Conservation (phyloP, 2,888 invertebrate species). For the Congeria kusceri region DNA sequence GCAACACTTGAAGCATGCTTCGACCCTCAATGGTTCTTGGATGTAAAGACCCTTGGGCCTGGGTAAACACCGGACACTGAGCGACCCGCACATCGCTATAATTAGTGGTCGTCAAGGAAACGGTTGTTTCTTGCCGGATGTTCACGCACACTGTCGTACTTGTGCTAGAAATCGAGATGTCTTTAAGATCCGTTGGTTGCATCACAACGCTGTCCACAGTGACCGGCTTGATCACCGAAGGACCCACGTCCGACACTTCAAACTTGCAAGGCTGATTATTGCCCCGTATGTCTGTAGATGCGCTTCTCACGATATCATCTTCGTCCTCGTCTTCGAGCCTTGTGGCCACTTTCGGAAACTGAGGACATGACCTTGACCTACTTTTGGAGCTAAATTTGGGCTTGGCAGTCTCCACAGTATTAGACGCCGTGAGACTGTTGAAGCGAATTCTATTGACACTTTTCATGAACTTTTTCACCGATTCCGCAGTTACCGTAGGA, state of each 20-base stretch:
- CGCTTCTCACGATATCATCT: constrained; percentile 57
- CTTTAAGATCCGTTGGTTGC: constrained; percentile 7
- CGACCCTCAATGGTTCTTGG: neutral
- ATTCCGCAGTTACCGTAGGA: constrained; percentile 75
- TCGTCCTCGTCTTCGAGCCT: constrained; percentile 49
- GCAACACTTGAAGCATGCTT: constrained; percentile 28
- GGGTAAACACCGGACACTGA: constrained; percentile 34
- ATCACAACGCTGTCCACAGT: neutral
- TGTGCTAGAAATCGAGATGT: constrained; percentile 36
- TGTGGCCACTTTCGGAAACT: constrained; percentile 62
- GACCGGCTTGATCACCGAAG: neutral
- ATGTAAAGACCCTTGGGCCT: neutral
- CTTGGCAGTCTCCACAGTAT: constrained; percentile 47
- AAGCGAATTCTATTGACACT: constrained; percentile 82
- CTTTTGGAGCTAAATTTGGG: constrained; percentile 43
- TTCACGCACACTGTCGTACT: constrained; percentile 51
- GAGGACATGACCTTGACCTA: constrained; percentile 72
- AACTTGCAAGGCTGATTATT: neutral
- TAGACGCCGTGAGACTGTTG: constrained; percentile 73
- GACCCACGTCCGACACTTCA: neutral
- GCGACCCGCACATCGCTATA: neutral
- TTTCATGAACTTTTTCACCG: constrained; percentile 82
- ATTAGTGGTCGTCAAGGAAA: constrained; percentile 1
- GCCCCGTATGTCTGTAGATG: constrained; percentile 33
- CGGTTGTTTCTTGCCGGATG: constrained; percentile 33